Evolutionary conservation across 37 sponge, comb jelly and placozoan species (phyloP).

Genomic region (Halisarca cf. caerulea): DNA sequence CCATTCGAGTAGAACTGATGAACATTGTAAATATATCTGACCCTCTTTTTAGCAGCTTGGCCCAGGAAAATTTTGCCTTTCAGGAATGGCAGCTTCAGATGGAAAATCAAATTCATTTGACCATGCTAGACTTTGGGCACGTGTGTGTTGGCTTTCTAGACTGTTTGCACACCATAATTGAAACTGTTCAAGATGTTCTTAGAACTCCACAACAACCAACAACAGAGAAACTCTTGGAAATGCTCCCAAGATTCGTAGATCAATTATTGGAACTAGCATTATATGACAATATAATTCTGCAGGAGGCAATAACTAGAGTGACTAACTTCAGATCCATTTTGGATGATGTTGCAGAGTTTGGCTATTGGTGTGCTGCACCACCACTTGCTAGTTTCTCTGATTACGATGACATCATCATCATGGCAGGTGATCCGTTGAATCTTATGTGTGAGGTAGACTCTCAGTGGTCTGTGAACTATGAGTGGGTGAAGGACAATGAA

Average conservation of each 20-base stretch:
- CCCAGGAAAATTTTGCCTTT: not conserved
- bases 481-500: conserved; percentile 11
- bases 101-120: not conserved
- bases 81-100: conserved; percentile 8
- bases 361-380: conserved; percentile 10
- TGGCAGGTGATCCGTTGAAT: not conserved
- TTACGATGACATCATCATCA: not conserved
- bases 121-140: not conserved
- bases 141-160: conserved; percentile 8
- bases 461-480: conserved; percentile 2
- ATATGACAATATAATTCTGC: not conserved
- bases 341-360: not conserved
- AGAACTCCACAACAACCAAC: not conserved
- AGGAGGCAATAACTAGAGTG: not conserved
- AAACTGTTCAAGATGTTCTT: not conserved
- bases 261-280: not conserved
- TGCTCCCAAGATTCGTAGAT: not conserved
- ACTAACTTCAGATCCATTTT: not conserved
- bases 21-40: no score
- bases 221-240: not conserved
- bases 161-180: conserved; percentile 4
- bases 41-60: no score
- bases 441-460: not conserved
- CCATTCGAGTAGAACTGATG: no score
- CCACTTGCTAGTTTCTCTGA: not conserved